These are phyloP conservation scores for Manduca sexta DNA, from an alignment of 1,140 invertebrate genomes.

Conservation along the genomic window DNA sequence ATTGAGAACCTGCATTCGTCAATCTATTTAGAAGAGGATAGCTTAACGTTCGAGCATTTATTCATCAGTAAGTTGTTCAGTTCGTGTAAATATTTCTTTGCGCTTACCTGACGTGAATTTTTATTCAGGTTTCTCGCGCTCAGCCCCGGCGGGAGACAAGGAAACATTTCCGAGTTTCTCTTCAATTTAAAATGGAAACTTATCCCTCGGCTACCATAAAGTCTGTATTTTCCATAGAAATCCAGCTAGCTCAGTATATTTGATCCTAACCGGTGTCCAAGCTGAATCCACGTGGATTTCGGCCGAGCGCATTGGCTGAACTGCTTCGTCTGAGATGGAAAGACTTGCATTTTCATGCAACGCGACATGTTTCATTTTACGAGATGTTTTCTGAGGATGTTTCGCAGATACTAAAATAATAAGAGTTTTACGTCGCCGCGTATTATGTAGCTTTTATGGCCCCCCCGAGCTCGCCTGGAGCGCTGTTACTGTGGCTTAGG, in stretches of 20 bases:
- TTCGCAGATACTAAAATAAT: constrained; percentile 72
- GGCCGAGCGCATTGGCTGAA: constrained; percentile 42
- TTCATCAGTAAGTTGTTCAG: constrained; percentile 50
- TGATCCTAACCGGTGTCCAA: constrained; percentile 64
- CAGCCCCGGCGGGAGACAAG: constrained; percentile 54
- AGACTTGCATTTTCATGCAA: constrained; percentile 47
- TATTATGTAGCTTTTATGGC: constrained; percentile 69
- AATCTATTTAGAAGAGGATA: neutral
- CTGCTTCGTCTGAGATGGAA: constrained; percentile 30
- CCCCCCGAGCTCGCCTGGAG: constrained; percentile 55
- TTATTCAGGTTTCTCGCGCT: constrained; percentile 53
- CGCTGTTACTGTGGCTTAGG: constrained; percentile 65
- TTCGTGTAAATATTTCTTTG: constrained; percentile 60
- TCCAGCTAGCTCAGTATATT: constrained; percentile 54
- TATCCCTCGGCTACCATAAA: constrained; percentile 69
- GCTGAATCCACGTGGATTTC: constrained; percentile 65
- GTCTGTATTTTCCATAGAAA: constrained; percentile 71
- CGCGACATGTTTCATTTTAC: constrained; percentile 67
- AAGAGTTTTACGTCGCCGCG: constrained; percentile 68
- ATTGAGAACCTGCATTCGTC: too few species aligned
- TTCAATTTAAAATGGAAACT: constrained; percentile 72
- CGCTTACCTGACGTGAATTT: constrained; percentile 61
- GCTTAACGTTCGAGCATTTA: constrained; percentile 32
- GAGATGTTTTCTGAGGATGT: constrained; percentile 65
- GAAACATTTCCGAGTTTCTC: constrained; percentile 65